Evolutionary conservation across 2,113 vertebrate genomes (phyloP).

Genomic region (Calidris pugnax): DNA sequence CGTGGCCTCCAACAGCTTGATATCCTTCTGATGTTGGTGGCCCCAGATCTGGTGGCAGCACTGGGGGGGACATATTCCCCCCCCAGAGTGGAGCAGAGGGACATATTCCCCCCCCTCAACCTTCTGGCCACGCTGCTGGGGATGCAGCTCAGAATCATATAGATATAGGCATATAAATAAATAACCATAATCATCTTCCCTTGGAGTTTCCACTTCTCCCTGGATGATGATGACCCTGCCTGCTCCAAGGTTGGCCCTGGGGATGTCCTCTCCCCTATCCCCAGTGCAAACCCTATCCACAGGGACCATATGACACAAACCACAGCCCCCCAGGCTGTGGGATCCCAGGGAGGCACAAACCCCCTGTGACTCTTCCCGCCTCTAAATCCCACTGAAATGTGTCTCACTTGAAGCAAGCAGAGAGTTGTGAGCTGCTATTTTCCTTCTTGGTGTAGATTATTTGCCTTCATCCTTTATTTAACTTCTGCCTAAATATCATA

Average conservation of each 20-base stretch:
- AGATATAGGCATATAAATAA: neutral
- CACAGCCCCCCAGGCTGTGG: accelerated
- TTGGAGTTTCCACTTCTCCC: neutral
- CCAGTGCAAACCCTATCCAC: neutral
- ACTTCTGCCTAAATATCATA: neutral
- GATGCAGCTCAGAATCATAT: neutral
- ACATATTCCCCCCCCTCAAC: neutral
- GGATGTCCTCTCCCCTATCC: neutral
- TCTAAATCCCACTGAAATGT: neutral
- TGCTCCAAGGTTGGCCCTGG: accelerated
- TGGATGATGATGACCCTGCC: accelerated
- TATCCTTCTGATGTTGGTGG: neutral
- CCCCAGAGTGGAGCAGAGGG: neutral
- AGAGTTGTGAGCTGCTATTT: neutral
- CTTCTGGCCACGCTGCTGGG: neutral
- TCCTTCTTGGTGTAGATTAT: neutral
- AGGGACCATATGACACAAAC: no score
- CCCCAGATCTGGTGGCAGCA: neutral
- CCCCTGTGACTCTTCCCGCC: neutral
- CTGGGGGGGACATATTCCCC: no score
- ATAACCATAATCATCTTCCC: accelerated
- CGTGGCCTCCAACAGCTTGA: neutral
- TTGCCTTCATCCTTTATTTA: neutral
- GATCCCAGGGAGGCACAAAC: neutral
- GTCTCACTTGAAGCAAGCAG: neutral